A percentile compares a stretch with the other conserved stretches of the same genome.
These are phyloP conservation scores for Regulus satrapa DNA, from an alignment of 2,113 vertebrate genomes.

Conservation along the genomic window DNA sequence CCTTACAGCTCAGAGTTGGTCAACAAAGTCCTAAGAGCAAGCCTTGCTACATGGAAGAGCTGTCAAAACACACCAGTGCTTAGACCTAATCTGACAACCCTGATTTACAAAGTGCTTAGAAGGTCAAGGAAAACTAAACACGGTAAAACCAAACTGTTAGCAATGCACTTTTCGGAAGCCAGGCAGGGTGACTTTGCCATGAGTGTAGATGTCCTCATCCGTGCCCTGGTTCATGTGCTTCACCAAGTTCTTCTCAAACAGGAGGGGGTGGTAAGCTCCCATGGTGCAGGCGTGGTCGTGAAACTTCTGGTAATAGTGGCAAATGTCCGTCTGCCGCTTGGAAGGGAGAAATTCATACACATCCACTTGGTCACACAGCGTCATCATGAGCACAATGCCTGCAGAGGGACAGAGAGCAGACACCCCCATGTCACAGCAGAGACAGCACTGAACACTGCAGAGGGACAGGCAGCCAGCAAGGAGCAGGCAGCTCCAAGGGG, in stretches of 20 bases:
- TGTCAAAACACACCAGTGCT: slow-evolving; percentile 27
- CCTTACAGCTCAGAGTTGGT: background rate
- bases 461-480: background rate
- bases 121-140: background rate
- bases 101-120: slow-evolving; percentile 52
- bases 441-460: fast-evolving
- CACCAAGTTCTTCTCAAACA: slow-evolving; percentile 81
- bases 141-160: background rate
- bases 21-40: background rate
- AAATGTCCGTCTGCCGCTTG: slow-evolving; percentile 73
- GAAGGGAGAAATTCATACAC: slow-evolving; percentile 82
- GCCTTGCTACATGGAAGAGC: background rate
- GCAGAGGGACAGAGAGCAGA: background rate
- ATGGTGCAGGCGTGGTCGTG: slow-evolving; percentile 75
- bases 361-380: slow-evolving; percentile 73
- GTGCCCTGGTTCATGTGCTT: slow-evolving; percentile 74
- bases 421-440: background rate
- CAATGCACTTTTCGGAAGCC: slow-evolving; percentile 69
- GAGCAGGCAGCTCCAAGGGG: background rate
- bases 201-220: slow-evolving; percentile 68
- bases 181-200: slow-evolving; percentile 71
- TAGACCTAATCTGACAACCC: slow-evolving; percentile 28
- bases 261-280: slow-evolving; percentile 79
- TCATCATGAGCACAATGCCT: slow-evolving; percentile 82
- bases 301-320: slow-evolving; percentile 76